Base-by-base conservation (phyloP, 2,113 vertebrate species). In the Struthidea cinerea region DNA sequence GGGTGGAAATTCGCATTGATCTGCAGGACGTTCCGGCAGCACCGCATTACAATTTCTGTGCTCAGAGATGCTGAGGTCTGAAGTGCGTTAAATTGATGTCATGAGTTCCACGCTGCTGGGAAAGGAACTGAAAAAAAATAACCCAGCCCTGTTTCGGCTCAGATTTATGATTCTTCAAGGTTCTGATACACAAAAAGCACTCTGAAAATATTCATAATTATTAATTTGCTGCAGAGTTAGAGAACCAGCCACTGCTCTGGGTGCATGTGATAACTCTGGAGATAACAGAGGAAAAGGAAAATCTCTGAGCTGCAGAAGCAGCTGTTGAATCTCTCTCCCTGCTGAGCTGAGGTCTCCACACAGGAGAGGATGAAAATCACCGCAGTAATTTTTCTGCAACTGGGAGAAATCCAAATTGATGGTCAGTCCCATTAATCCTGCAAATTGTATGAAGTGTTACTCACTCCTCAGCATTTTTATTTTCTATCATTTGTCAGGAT, bases 391-490 rank as follows among this genome's bases (percentile, higher is more conserved):
- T 87, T 69, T 90, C 80, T 23, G 39, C 44, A n/a, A 1, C 2
- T 56, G 73, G n/a, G 61, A 89, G 16, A 89, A 93, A 82, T 49
- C 83, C 88, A 93, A 88, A 78, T 19, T 50, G 68, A 74, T 61
- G 42, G 57, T 13, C 61, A 84, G 33, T 15, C 32, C 61, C 67
- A 67, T 82, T 80, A 63, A 90, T 79, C 68, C 90, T 83, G 28
- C 73, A 78, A 71, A 89, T 87, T 22, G 64, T 16, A 13, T 2
- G 8, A 44, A 76, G 57, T 24, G 21, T 39, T 93, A 15, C 33
- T 80, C 90, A 93, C 93, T 94, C 70, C 57, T 96, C 95, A 96
- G 84, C 82, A 28, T 82, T 96, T 97, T 90, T 78, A 77, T 89
- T 81, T 95, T 44, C 9, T 49, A 46, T 44, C 47, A 42, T 83